Conservation (phyloP, 2,113 vertebrate genomes). For the Aramus guarauna region DNA sequence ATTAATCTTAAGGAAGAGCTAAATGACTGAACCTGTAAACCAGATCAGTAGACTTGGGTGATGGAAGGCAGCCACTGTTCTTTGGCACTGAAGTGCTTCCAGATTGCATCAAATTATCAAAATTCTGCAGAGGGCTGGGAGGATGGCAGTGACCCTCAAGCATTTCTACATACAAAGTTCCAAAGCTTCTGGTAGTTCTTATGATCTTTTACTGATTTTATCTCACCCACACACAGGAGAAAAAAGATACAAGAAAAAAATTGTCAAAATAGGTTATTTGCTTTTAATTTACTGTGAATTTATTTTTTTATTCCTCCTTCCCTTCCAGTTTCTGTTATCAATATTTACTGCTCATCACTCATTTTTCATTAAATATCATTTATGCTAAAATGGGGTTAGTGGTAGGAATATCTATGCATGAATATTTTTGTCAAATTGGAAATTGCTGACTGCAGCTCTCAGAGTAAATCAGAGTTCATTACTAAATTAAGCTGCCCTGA, state of each 20-base stretch:
- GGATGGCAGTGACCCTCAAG: conserved; percentile 10
- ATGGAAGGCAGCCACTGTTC: neutral
- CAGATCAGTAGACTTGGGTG: neutral
- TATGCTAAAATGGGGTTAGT: neutral
- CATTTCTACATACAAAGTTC: neutral
- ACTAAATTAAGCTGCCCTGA: conserved; percentile 27
- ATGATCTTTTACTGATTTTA: neutral
- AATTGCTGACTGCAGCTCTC: conserved; percentile 9
- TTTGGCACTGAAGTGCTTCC: conserved; percentile 42
- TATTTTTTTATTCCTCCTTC: neutral
- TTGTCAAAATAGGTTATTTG: neutral
- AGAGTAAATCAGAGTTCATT: conserved; percentile 35
- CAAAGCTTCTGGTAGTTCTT: neutral
- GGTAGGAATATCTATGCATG: neutral
- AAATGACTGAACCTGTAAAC: neutral
- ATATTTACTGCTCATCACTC: neutral
- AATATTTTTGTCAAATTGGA: conserved; percentile 49
- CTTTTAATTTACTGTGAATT: neutral
- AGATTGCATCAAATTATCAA: conserved; percentile 41
- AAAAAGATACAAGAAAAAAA: neutral
- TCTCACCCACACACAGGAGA: neutral
- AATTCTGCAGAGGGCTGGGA: neutral
- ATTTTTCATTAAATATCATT: conserved; percentile 36
- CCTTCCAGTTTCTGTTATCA: neutral
- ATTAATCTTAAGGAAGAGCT: neutral